Conservation (phyloP, 2,888 invertebrate genomes). For the Agonopterix arenella region DNA sequence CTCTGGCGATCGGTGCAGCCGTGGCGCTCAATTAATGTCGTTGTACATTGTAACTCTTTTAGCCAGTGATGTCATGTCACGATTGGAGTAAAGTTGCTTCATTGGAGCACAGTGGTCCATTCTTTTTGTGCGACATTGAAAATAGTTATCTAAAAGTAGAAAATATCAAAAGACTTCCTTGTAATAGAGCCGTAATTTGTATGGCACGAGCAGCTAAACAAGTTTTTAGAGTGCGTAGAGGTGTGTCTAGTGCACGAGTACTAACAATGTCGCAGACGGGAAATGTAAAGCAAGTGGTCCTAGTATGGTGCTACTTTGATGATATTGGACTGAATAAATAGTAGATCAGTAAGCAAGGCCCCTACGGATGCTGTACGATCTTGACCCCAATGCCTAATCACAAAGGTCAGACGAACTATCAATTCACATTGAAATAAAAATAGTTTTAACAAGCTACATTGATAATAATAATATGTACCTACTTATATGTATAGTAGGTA, state of each 20-base stretch:
- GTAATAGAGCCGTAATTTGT: too few relatives aligned
- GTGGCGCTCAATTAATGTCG: conserved; percentile 59
- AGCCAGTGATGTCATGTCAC: conserved; percentile 60
- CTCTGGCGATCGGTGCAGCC: conserved; percentile 33
- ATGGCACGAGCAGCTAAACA: too few relatives aligned
- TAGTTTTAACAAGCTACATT: neutral
- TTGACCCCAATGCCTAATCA: conserved; percentile 23
- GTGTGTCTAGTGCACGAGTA: neutral
- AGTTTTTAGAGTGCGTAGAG: neutral
- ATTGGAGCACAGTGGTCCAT: conserved; percentile 35
- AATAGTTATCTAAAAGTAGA: too few relatives aligned
- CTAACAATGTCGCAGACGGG: neutral
- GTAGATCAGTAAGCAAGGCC: conserved; percentile 4
- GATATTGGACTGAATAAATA: neutral
- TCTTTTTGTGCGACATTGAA: conserved; percentile 13
- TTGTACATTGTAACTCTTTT: conserved; percentile 44
- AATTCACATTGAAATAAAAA: neutral
- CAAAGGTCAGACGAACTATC: conserved; percentile 11
- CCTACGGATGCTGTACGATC: conserved; percentile 11
- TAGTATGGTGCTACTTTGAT: neutral
- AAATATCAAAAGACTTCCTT: too few relatives aligned
- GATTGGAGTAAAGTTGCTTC: conserved; percentile 34
- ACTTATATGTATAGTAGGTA: too few relatives aligned
- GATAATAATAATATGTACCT: too few relatives aligned
- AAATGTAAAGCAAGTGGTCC: neutral